These are phyloP conservation scores for Parelbella ahira DNA, from an alignment of 2,888 invertebrate species.

Conservation along the genomic window DNA sequence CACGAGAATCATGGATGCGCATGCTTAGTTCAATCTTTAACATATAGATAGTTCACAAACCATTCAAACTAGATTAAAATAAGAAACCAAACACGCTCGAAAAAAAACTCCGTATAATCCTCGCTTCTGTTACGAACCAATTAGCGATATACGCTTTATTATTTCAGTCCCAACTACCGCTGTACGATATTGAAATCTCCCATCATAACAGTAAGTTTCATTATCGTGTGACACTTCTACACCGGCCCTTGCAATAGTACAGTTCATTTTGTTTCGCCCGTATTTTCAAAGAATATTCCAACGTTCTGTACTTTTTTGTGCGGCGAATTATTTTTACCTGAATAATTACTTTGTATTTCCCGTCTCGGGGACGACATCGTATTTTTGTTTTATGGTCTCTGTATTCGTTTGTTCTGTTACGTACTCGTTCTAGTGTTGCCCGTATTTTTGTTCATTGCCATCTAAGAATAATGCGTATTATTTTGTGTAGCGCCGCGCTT, in stretches of 20 bases:
- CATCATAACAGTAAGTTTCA: background rate
- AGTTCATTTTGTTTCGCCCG: constrained; percentile 13
- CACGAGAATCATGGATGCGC: too few species aligned
- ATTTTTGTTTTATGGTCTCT: constrained; percentile 11
- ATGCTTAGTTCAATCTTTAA: too few species aligned
- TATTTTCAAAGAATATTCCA: constrained; percentile 11
- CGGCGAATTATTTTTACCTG: constrained; percentile 18
- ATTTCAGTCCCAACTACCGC: constrained; percentile 1
- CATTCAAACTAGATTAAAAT: too few species aligned
- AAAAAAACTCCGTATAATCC: constrained; percentile 6
- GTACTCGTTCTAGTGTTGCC: background rate
- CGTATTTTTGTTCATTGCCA: constrained; percentile 9
- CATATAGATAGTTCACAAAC: too few species aligned
- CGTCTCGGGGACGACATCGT: background rate
- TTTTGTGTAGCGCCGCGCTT: constrained; percentile 16
- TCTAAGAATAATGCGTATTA: background rate
- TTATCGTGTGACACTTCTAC: background rate
- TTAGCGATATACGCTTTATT: constrained; percentile 13
- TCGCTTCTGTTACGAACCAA: constrained; percentile 2
- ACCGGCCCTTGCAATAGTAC: constrained; percentile 3
- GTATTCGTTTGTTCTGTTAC: constrained; percentile 16
- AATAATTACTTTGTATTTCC: constrained; percentile 18
- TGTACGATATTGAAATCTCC: background rate
- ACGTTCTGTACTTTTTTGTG: constrained; percentile 6
- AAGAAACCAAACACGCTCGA: background rate